These are phyloP conservation scores for Caranx melampygus DNA, from an alignment of 2,113 vertebrate genomes.

Conservation along the genomic window DNA sequence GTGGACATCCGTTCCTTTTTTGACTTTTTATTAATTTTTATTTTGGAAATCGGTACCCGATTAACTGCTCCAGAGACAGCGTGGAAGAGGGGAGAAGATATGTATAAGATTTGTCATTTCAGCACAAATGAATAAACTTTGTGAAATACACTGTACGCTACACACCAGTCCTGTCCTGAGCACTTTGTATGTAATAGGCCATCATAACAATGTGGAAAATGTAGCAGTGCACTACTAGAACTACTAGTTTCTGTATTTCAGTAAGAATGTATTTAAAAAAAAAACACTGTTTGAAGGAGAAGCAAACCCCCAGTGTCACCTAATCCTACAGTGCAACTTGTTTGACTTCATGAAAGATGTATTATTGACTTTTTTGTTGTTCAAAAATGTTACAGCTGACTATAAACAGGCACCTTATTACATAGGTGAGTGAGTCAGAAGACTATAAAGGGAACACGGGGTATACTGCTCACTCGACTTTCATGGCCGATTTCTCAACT, in stretches of 20 bases:
- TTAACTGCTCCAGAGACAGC: slow-evolving; percentile 35
- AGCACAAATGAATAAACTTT: slow-evolving; percentile 73
- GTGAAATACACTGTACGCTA: slow-evolving; percentile 74
- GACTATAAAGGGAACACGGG: slow-evolving; percentile 46
- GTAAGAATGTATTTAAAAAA: slow-evolving; percentile 79
- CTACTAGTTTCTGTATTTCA: slow-evolving; percentile 62
- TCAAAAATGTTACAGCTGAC: slow-evolving; percentile 23
- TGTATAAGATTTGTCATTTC: slow-evolving; percentile 66
- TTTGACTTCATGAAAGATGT: slow-evolving; percentile 29
- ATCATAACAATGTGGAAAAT: slow-evolving; percentile 69
- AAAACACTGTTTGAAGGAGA: slow-evolving; percentile 59
- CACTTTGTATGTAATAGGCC: slow-evolving; percentile 81
- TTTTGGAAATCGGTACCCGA: slow-evolving; percentile 38
- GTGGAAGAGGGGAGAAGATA: slow-evolving; percentile 38
- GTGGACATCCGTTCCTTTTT: slow-evolving; percentile 16
- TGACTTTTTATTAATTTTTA: slow-evolving; percentile 25
- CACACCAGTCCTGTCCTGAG: slow-evolving; percentile 78
- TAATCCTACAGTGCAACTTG: slow-evolving; percentile 42
- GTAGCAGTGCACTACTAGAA: slow-evolving; percentile 79
- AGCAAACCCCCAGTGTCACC: slow-evolving; percentile 5
- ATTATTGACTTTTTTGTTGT: slow-evolving; percentile 43
- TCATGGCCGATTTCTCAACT: background rate
- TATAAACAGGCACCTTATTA: slow-evolving; percentile 22
- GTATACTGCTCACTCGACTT: slow-evolving; percentile 3
- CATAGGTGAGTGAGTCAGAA: slow-evolving; percentile 43